A percentile compares a stretch with the other conserved stretches of the same genome.
Conservation (phyloP, 2,888 invertebrate genomes). For the Endotricha flammealis region DNA sequence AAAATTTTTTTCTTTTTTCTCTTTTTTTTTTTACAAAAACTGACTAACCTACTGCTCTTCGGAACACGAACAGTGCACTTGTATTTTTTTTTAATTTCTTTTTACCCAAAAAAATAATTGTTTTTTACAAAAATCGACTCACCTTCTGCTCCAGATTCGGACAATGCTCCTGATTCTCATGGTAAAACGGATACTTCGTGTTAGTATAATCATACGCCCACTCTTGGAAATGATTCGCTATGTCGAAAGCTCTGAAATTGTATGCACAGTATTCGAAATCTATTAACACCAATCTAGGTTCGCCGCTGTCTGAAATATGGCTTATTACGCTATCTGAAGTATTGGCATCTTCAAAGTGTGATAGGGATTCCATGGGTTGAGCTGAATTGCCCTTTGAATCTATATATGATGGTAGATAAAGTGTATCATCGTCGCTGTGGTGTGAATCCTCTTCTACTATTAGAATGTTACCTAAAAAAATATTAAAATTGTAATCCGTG, state of each 20-base stretch:
- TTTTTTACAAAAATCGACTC: constrained; percentile 17
- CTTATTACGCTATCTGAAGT: constrained; percentile 54
- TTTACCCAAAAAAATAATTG: constrained; percentile 2
- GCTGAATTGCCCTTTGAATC: constrained; percentile 16
- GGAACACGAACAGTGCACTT: no score
- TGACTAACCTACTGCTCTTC: not conserved
- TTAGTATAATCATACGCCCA: constrained; percentile 94
- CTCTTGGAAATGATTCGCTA: constrained; percentile 96
- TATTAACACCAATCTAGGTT: constrained; percentile 85
- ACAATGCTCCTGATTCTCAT: constrained; percentile 81
- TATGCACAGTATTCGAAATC: constrained; percentile 98
- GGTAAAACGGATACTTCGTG: constrained; percentile 86
- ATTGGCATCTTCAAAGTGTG: constrained; percentile 49
- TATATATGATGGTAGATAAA: constrained; percentile 32
- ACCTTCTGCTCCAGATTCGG: constrained; percentile 91
- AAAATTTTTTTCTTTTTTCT: no score
- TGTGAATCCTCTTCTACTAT: constrained; percentile 67
- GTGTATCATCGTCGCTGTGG: constrained; percentile 34
- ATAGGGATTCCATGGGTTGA: constrained; percentile 23
- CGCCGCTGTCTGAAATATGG: constrained; percentile 58
- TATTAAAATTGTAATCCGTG: not conserved
- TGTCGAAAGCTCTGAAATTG: constrained; percentile 92
- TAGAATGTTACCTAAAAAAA: constrained; percentile 72
- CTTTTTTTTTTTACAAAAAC: no score
- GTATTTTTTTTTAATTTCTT: not conserved